Percentiles rank a stretch among this genome's conserved stretches.
phyloP scores from a whole-genome alignment of 2,113 vertebrate genomes.

The Xenopus borealis region DNA sequence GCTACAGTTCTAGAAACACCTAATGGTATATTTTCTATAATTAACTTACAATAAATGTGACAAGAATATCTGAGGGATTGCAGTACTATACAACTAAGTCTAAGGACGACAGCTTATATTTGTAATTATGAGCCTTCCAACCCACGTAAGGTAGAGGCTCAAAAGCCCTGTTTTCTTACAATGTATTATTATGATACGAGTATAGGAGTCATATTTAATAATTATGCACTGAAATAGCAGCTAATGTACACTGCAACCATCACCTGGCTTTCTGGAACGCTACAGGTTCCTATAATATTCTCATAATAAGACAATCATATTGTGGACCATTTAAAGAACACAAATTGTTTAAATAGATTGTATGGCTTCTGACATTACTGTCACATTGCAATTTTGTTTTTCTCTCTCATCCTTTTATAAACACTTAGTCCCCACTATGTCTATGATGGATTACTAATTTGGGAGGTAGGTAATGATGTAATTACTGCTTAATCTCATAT shows the following conservation, averaged over 20 bases:
- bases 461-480: neutral
- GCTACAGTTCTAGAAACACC: neutral
- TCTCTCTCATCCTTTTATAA: neutral
- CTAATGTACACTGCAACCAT: slow-evolving; percentile 6
- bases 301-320: slow-evolving; percentile 1
- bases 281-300: slow-evolving; percentile 19
- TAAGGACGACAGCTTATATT: slow-evolving; percentile 1
- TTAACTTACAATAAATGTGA: slow-evolving; percentile 1
- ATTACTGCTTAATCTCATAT: neutral
- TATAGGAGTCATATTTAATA: slow-evolving; percentile 34
- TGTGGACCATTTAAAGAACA: slow-evolving; percentile 1
- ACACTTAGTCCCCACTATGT: neutral
- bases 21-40: neutral
- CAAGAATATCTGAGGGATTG: neutral
- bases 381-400: slow-evolving; percentile 17
- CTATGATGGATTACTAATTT: slow-evolving; percentile 9
- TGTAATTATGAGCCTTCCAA: slow-evolving; percentile 24
- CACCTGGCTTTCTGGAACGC: slow-evolving; percentile 1
- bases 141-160: slow-evolving; percentile 2
- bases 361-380: slow-evolving; percentile 9
- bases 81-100: neutral
- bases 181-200: slow-evolving; percentile 23
- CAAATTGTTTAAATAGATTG: slow-evolving; percentile 3
- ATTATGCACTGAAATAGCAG: slow-evolving; percentile 28
- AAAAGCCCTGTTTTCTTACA: slow-evolving; percentile 9